Evolutionary conservation across 1,140 invertebrate species (phyloP).

Genomic region (Platyura marginata): DNA sequence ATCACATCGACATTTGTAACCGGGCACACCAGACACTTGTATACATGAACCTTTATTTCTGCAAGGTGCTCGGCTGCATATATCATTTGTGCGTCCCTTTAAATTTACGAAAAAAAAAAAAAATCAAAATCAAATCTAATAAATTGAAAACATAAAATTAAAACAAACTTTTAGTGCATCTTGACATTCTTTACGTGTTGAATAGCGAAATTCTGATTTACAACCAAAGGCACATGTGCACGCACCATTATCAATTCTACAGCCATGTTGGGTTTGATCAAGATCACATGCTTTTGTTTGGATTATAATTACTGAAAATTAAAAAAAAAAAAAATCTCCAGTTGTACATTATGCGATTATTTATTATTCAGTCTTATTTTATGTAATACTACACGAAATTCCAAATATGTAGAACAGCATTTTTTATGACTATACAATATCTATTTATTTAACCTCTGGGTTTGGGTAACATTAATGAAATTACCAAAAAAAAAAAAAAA

Average conservation of each 20-base stretch:
- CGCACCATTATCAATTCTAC: slow-evolving; percentile 28
- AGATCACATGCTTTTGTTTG: slow-evolving; percentile 11
- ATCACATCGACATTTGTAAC: slow-evolving; percentile 50
- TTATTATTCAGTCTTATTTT: too few relatives aligned
- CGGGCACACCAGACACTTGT: slow-evolving; percentile 42
- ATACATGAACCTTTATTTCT: slow-evolving; percentile 42
- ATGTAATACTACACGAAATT: too few relatives aligned
- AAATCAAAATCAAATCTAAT: slow-evolving; percentile 3
- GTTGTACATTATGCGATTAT: too few relatives aligned
- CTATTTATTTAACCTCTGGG: too few relatives aligned
- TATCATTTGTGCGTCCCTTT: slow-evolving; percentile 36
- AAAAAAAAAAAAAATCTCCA: too few relatives aligned
- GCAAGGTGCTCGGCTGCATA: slow-evolving; percentile 40
- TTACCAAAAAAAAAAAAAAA: too few relatives aligned
- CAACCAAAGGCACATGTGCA: slow-evolving; percentile 34
- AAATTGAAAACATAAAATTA: neutral
- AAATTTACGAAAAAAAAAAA: slow-evolving; percentile 1
- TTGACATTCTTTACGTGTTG: slow-evolving; percentile 26
- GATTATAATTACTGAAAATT: too few relatives aligned
- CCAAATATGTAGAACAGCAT: too few relatives aligned
- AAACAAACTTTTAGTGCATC: slow-evolving; percentile 30
- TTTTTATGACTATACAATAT: too few relatives aligned
- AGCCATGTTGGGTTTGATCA: slow-evolving; percentile 30
- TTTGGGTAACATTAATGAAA: too few relatives aligned
- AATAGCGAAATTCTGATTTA: slow-evolving; percentile 31